These are phyloP conservation scores for Notarius quadriscutis DNA, from an alignment of 2,113 vertebrate genomes.

Conservation along the genomic window DNA sequence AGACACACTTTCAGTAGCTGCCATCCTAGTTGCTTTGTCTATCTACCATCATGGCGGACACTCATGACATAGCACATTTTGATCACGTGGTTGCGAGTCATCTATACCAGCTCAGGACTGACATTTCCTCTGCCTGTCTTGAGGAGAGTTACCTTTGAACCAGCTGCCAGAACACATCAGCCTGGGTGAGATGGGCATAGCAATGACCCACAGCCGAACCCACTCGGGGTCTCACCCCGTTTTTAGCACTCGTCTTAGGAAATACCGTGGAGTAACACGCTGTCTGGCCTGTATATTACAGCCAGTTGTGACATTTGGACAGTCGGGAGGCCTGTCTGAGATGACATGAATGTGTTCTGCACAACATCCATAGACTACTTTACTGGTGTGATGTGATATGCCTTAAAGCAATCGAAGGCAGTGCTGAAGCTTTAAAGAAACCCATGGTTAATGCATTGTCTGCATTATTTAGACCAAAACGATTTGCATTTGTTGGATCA, in stretches of 20 bases:
- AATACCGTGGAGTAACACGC: background rate
- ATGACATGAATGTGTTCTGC: background rate
- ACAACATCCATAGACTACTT: background rate
- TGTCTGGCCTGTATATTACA: background rate
- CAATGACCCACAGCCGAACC: conserved; percentile 1
- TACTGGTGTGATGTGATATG: background rate
- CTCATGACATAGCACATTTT: no score
- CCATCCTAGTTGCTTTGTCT: no score
- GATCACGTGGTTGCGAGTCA: no score
- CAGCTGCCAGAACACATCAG: conserved; percentile 37
- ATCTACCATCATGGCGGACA: no score
- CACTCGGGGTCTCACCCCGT: conserved; percentile 8
- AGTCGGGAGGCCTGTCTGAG: background rate
- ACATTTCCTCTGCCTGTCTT: conserved; percentile 47
- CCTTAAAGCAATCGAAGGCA: background rate
- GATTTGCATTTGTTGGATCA: conserved; percentile 26
- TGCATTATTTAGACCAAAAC: conserved; percentile 8
- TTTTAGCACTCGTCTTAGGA: conserved; percentile 6
- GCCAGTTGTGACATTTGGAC: conserved; percentile 11
- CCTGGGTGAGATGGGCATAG: background rate
- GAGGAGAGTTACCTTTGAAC: conserved; percentile 33
- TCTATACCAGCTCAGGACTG: conserved; percentile 34
- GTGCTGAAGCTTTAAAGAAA: background rate
- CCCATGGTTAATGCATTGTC: no score
- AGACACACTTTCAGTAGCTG: no score